Percentiles rank a stretch among this genome's conserved stretches.
phyloP scores from a whole-genome alignment of 2,113 vertebrate genomes.

The Alexandromys fortis region DNA sequence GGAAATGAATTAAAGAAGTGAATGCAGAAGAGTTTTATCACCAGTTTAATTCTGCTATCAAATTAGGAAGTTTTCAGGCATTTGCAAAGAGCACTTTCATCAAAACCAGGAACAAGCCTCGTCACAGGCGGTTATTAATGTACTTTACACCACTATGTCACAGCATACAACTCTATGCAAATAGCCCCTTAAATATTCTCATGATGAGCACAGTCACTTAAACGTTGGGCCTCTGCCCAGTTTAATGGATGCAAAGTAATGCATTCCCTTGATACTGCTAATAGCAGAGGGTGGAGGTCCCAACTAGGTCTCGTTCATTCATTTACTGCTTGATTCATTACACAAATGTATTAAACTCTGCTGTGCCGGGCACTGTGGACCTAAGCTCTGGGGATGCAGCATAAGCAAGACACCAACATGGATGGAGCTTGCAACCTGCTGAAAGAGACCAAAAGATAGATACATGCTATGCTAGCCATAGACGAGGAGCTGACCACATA shows the following conservation, averaged over 20 bases:
- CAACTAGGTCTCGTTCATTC: background rate
- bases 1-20: constrained; percentile 36
- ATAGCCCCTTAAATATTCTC: constrained; percentile 25
- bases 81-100: constrained; percentile 44
- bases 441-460: background rate
- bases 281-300: background rate
- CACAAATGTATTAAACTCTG: background rate
- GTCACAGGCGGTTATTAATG: constrained; percentile 17
- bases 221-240: background rate
- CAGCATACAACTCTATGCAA: background rate
- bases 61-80: constrained; percentile 24
- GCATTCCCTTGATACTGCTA: background rate
- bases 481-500: background rate
- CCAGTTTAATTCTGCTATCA: background rate
- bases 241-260: constrained; percentile 8
- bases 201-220: background rate
- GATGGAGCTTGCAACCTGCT: background rate
- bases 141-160: constrained; percentile 40
- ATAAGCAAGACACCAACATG: background rate
- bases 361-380: background rate
- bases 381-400: background rate
- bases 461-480: background rate
- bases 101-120: constrained; percentile 16
- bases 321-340: background rate
- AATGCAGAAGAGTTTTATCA: constrained; percentile 39